Evolutionary conservation across 2,888 invertebrate genomes (phyloP), one percentile per base, ranked within the genome.

Genomic region (Antheraea assamensis): DNA sequence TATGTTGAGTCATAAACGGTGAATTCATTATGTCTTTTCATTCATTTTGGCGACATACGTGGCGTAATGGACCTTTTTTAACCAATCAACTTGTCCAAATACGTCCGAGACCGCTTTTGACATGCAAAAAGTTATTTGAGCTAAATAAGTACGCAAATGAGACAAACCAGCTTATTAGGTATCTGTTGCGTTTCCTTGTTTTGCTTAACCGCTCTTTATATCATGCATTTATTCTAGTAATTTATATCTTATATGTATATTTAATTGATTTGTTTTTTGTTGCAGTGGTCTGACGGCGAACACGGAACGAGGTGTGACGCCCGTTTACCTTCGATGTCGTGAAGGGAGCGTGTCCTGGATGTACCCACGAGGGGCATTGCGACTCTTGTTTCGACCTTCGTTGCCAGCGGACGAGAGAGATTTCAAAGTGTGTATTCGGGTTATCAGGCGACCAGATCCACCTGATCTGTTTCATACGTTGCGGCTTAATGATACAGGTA

Each of bases 271-370:
- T 35, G 15, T 68, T 35, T 68, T 68, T 70, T n/a, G 72, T 68
- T 76, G 72, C 92, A 97, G 97, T 85, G 96, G 96, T 8, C 85
- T 96, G 78, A 88, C 93, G 21, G 83, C 89, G 42, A 85, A 83
- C 76, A 85, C 91, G 13, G 95, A 95, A 75, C 95, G 96, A 73
- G 97, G 96, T 4, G 97, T 97, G 71, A 96, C 96, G 58, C 97
- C 97, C 0, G 96, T 97, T 58, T 97, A 97, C 90, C 95, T 97
- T 72, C 95, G 97, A 47, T 97, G 97, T 84, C 95, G 96, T 30
- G 96, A 96, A 76, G 97, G 97, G 42, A 91, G 93, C 30, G 95
- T 97, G 19, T 95, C 95, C n/a, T 97, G 97, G 97, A 89, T 96
- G 81, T 97, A 97, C 87, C 97, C 97, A 0, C 95, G 96, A 13